phyloP scores from a whole-genome alignment of 2,113 vertebrate genomes.

The Antechinus flavipes region DNA sequence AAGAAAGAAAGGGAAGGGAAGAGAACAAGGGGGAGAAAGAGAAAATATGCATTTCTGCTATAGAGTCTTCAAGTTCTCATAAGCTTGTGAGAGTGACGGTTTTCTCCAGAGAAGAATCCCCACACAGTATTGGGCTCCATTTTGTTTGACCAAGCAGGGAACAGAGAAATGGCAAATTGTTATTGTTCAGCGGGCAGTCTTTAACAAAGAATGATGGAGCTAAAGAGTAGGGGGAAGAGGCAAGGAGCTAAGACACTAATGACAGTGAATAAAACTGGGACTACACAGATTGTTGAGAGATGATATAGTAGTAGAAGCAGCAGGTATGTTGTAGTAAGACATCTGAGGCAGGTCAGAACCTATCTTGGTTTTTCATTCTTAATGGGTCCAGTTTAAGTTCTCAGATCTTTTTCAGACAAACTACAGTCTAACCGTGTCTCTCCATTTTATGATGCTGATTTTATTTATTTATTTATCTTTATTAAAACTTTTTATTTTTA shows the following conservation, averaged over 20 bases:
- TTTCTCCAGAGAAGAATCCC: background rate
- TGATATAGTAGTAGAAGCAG: background rate
- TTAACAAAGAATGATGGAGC: background rate
- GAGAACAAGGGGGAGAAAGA: too few species aligned
- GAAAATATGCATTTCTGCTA: background rate
- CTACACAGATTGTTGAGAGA: background rate
- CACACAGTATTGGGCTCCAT: background rate
- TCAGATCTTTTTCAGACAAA: background rate
- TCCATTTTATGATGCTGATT: background rate
- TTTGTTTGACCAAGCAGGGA: background rate
- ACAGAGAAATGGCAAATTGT: background rate
- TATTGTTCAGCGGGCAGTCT: background rate
- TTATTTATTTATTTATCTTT: too few species aligned
- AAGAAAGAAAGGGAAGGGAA: background rate
- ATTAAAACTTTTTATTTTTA: too few species aligned
- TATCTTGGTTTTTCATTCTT: background rate
- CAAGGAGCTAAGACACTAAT: background rate
- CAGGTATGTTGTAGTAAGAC: background rate
- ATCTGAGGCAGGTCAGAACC: background rate
- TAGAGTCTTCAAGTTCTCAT: background rate
- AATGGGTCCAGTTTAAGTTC: background rate
- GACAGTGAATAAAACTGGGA: background rate
- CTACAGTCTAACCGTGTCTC: background rate
- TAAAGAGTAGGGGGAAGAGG: background rate
- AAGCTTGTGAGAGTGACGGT: background rate